These are phyloP conservation scores for Agrotis clavis DNA, from an alignment of 2,888 invertebrate species.

Conservation along the genomic window DNA sequence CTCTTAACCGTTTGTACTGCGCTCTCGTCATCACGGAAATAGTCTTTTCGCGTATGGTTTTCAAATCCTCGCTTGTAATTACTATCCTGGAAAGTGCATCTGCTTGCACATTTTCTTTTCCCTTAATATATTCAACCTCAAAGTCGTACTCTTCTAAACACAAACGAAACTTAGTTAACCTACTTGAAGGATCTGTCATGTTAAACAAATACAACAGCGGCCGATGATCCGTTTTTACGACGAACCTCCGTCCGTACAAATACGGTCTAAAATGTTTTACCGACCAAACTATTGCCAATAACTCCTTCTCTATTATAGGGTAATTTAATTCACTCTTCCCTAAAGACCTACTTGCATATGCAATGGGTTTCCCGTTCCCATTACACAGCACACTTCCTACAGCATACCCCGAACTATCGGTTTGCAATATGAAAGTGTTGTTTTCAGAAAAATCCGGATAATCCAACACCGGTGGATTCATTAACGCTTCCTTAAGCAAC, in stretches of 20 bases:
- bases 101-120: constrained; percentile 8
- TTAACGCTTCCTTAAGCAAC: constrained; percentile 9
- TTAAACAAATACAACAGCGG: constrained; percentile 7
- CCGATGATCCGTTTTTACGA: constrained; percentile 12
- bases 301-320: constrained; percentile 9
- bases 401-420: constrained; percentile 16
- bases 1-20: neutral
- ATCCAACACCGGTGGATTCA: constrained; percentile 13
- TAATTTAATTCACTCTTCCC: constrained; percentile 14
- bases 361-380: constrained; percentile 14
- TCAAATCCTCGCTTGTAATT: neutral
- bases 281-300: constrained; percentile 2
- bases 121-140: constrained; percentile 2
- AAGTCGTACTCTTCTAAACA: constrained; percentile 7
- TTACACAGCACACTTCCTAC: constrained; percentile 13
- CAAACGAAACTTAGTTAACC: constrained; percentile 9
- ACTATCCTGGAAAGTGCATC: neutral
- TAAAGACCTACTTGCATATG: constrained; percentile 13
- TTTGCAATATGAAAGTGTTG: constrained; percentile 16
- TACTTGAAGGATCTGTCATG: constrained; percentile 6
- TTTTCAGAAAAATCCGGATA: constrained; percentile 20
- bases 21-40: constrained; percentile 1
- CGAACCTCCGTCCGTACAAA: constrained; percentile 11
- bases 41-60: neutral
- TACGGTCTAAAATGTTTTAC: constrained; percentile 9